Percentiles rank a stretch among this genome's conserved stretches.
These are phyloP conservation scores for Sebastes goodei DNA, from an alignment of 2,797 vertebrate genomes.

Conservation along the genomic window DNA sequence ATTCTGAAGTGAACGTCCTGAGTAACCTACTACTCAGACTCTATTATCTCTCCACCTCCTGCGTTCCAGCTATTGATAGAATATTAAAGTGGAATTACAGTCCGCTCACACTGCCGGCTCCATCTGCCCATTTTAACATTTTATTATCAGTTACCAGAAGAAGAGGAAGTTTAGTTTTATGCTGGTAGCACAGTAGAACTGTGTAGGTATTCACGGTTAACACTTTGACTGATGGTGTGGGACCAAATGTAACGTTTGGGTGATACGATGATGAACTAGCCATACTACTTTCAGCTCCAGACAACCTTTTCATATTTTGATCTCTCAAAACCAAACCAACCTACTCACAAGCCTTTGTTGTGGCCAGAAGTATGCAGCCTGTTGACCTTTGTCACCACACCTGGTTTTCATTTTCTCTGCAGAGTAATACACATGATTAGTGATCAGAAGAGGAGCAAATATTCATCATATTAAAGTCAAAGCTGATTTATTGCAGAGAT, in stretches of 20 bases:
- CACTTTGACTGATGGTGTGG: no score
- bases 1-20: conserved; percentile 9
- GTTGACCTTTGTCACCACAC: not conserved
- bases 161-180: not conserved
- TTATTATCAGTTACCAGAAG: not conserved
- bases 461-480: not conserved
- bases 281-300: not conserved
- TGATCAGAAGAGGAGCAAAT: not conserved
- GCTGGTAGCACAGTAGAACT: not conserved
- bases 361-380: no score
- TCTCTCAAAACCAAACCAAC: not conserved
- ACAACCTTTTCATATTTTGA: not conserved
- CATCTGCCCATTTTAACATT: not conserved
- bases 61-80: not conserved
- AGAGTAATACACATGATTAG: not conserved
- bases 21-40: conserved; percentile 7
- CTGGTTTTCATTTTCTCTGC: no score
- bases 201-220: no score
- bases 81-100: not conserved
- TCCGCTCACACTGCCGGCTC: not conserved
- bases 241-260: no score
- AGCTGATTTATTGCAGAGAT: no score
- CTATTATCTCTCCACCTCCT: not conserved
- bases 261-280: not conserved
- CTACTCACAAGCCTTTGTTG: no score